Percentiles rank a stretch among this genome's conserved stretches.
These are phyloP conservation scores for Acleris emargana DNA, from an alignment of 2,888 invertebrate species.

Conservation along the genomic window DNA sequence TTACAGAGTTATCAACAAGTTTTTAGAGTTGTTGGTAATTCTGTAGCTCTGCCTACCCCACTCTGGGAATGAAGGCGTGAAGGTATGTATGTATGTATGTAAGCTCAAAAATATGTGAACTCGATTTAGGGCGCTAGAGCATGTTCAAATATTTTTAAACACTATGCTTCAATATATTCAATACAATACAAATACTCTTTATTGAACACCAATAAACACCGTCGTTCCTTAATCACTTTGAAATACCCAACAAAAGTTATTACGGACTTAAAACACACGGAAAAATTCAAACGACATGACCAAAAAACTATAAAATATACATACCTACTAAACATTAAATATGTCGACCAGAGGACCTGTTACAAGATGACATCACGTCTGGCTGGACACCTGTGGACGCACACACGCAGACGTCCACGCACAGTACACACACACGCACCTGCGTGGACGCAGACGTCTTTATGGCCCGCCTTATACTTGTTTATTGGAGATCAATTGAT, in stretches of 20 bases:
- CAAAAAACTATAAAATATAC: not conserved
- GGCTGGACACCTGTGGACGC: not conserved
- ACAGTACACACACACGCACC: not conserved
- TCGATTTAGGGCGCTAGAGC: no score
- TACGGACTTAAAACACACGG: not conserved
- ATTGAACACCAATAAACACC: no score
- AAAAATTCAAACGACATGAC: not conserved
- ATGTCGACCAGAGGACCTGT: slow-evolving; percentile 10
- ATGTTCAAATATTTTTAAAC: no score
- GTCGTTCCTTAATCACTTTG: no score
- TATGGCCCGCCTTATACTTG: not conserved
- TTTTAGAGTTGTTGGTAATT: no score
- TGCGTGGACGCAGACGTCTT: slow-evolving; percentile 4
- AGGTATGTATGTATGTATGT: no score
- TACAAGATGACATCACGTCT: slow-evolving; percentile 10
- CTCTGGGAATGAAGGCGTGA: no score
- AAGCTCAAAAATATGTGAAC: no score
- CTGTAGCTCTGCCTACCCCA: no score
- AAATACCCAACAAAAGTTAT: not conserved
- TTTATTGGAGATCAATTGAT: slow-evolving; percentile 1
- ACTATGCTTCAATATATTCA: no score
- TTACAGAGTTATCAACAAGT: no score
- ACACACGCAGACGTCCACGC: not conserved
- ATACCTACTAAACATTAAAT: not conserved
- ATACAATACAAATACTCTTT: no score